Base-by-base conservation (phyloP, 2,797 vertebrate species). In the Emys orbicularis region DNA sequence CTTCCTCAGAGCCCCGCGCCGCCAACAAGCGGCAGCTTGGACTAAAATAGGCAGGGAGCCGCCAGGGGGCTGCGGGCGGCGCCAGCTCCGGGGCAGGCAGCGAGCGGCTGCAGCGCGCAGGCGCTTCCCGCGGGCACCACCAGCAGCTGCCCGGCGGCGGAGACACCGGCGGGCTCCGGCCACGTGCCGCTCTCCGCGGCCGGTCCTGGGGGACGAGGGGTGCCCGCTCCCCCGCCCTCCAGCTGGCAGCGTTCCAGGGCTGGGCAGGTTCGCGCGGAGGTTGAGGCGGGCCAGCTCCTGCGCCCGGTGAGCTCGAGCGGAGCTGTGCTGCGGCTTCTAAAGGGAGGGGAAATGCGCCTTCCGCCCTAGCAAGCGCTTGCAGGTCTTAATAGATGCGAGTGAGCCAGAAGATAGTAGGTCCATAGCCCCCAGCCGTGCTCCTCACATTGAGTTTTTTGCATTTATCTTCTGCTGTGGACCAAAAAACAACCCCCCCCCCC, bases 31-130 rank as follows among this genome's bases (percentile, higher is more conserved):
- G 83, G 93, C 88, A 77, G 93, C 92, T 18, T 79, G 89, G 86
- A 94, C 96, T 94, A 89, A 96, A 96, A 94, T 90, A 95, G 96
- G 96, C 93, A 95, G 89, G 88, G 13, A 84, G 90, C 83, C 8
- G 49, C 65, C 84, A 74, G 92, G 31, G 59, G 84, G 90, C 92
- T 47, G 86, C 81, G 86, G 89, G 92, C 85, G 90, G 90, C 68
- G 56, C 93, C 92, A 4, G 86, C 79, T 80, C 65, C 12, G 29
- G 77, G 88, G 74, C 84, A 79, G 80, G 9, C 44, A 13, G 56
- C 72, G 59, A 57, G 92, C 56, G 53, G 81, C 84, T 65, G 34
- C 82, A 31, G 59, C 47, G 92, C 94, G 92, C 97, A 74, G 90
- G 87, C 95, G 95, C 95, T 79, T 81, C 79, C 85, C 49, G 29